A percentile compares a stretch with the other conserved stretches of the same genome.
These are phyloP conservation scores for Struthio camelus DNA, from an alignment of 2,113 vertebrate genomes.

Conservation along the genomic window DNA sequence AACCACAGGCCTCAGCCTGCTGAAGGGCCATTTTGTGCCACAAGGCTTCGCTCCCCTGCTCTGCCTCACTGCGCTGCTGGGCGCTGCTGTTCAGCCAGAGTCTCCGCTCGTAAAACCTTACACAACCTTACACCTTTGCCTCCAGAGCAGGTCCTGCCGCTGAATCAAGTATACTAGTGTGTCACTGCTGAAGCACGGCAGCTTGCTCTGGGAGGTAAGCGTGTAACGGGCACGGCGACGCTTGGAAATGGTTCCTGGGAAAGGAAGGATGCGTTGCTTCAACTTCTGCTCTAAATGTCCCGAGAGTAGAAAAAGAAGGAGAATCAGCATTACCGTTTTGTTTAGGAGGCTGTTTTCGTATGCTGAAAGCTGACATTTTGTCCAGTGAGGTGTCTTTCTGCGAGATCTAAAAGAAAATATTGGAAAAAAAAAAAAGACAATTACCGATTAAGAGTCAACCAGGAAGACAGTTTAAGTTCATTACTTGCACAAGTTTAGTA, in stretches of 20 bases:
- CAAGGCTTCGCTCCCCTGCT: fast-evolving
- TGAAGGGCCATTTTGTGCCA: fast-evolving
- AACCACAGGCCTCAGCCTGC: fast-evolving
- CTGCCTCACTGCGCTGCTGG: fast-evolving
- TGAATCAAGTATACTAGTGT: background rate
- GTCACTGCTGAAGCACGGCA: fast-evolving
- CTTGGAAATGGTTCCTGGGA: background rate
- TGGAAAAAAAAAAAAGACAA: background rate
- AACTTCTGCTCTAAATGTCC: too few species aligned
- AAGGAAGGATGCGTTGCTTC: fast-evolving
- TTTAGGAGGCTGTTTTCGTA: constrained; percentile 40
- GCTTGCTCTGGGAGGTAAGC: background rate
- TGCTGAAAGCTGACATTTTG: constrained; percentile 68
- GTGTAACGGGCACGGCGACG: fast-evolving
- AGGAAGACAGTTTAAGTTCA: background rate
- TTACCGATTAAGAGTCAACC: background rate
- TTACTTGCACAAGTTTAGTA: background rate
- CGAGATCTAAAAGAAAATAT: constrained; percentile 36
- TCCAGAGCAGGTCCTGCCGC: fast-evolving
- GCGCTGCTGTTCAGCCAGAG: fast-evolving
- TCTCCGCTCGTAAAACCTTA: background rate
- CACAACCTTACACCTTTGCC: fast-evolving
- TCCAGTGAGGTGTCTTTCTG: background rate
- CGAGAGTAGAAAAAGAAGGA: background rate
- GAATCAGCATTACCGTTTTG: constrained; percentile 55